Base-by-base conservation (phyloP, 2,113 vertebrate species). In the Probosciger aterrimus region DNA sequence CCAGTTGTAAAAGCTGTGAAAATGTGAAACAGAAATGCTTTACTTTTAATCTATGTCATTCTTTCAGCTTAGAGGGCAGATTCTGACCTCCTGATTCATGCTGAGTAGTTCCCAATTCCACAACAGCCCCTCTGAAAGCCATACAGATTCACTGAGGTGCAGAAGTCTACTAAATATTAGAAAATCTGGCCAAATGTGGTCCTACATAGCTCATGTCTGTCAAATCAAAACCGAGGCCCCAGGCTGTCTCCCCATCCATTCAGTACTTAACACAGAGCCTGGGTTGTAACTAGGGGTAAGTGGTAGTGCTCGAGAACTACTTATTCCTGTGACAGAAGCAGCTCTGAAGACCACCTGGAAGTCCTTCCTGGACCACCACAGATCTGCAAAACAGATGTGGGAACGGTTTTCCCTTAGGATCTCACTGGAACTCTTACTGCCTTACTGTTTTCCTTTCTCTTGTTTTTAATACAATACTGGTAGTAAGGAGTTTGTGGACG, bases 1-100 rank as follows among this genome's bases (percentile, higher is more conserved):
- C 98, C 99, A 98, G 96, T 99, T 99, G 97, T 98, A 99, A 98
- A 98, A 99, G 91, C 99, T 99, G 83, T 52, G 88, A 94, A 94
- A 94, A 95, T 50, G 59, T 31, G 80, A 93, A 91, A 93, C 67
- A 89, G 70, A 87, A 95, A 67, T 10, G 41, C 30, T 65, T 74
- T 52, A 86, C 49, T 74, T 86, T 67, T 11, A 95, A 84, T 86
- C 60, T 49, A 65, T 77, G n/a, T 49, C 62, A 76, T 85, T 60
- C 23, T 62, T 84, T 55, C 46, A 81, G n/a, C 41, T 67, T 50
- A 71, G 65, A 47, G 63, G 62, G 46, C 46, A 71, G 74, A 53
- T 55, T 62, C 74, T 55, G 41, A 88, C 46, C 63, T 46, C 46
- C 68, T 76, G 5, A 44, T 31, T 80, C 46, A 65, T 1, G 31